Percentiles rank a stretch among this genome's conserved stretches.
These are phyloP conservation scores for Pholis gunnellus DNA, from an alignment of 2,113 vertebrate genomes.

Conservation along the genomic window DNA sequence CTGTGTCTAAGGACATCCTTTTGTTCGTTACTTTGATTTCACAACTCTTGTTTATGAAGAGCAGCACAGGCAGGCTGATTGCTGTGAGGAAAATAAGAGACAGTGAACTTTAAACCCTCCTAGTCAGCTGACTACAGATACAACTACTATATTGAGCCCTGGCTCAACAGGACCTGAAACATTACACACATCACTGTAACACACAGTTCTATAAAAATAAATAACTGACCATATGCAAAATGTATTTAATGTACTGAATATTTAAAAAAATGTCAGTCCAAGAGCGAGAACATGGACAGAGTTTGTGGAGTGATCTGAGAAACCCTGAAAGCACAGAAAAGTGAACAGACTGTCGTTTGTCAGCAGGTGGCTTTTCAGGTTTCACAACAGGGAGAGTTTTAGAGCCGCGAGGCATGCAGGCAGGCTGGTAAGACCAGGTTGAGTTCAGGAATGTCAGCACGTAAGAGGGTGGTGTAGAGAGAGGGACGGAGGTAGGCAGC, in stretches of 20 bases:
- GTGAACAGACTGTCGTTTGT: not conserved
- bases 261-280: too few species aligned
- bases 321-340: not conserved
- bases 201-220: not conserved
- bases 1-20: not conserved
- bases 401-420: slow-evolving; percentile 22
- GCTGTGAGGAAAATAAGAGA: slow-evolving; percentile 7
- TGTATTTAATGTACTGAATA: not conserved
- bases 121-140: slow-evolving; percentile 61
- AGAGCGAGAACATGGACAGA: not conserved
- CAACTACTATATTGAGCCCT: slow-evolving; percentile 18
- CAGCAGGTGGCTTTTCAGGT: slow-evolving; percentile 72
- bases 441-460: slow-evolving; percentile 67
- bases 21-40: not conserved
- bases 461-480: slow-evolving; percentile 56
- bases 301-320: slow-evolving; percentile 1
- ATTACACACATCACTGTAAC: not conserved
- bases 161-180: slow-evolving; percentile 26
- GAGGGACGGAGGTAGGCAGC: slow-evolving; percentile 47
- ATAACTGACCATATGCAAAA: not conserved
- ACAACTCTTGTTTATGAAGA: not conserved
- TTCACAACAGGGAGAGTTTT: slow-evolving; percentile 51
- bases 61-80: slow-evolving; percentile 14
- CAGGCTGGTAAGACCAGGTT: slow-evolving; percentile 54
- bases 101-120: slow-evolving; percentile 64